phyloP scores from a whole-genome alignment of 1,140 invertebrate genomes.

The Tigriopus japonicus region DNA sequence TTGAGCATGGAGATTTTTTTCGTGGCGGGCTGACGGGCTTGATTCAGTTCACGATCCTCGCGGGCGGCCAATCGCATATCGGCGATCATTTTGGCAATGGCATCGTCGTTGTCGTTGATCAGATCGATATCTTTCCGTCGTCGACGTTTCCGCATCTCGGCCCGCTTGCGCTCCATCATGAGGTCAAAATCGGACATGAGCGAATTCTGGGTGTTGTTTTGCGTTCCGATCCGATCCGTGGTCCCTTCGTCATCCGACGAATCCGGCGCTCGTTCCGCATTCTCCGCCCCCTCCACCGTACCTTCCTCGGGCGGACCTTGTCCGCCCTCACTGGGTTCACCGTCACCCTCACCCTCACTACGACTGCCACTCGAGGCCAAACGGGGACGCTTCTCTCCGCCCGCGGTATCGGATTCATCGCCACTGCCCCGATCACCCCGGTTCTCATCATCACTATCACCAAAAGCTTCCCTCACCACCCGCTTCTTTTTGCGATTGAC shows the following conservation, averaged over 20 bases:
- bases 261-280: background rate
- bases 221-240: background rate
- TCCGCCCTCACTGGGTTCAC: background rate
- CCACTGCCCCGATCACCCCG: background rate
- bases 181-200: slow-evolving; percentile 57
- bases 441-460: background rate
- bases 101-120: slow-evolving; percentile 93
- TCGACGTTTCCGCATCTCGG: slow-evolving; percentile 50
- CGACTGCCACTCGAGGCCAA: background rate
- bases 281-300: too few relatives aligned
- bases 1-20: slow-evolving; percentile 78
- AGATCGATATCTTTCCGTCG: slow-evolving; percentile 71
- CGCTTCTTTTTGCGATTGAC: background rate
- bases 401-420: too few relatives aligned
- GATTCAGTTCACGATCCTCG: slow-evolving; percentile 44
- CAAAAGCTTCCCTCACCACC: background rate
- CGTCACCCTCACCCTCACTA: background rate
- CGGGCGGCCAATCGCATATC: slow-evolving; percentile 13
- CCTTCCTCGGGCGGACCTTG: background rate
- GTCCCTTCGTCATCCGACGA: background rate
- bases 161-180: slow-evolving; percentile 56
- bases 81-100: slow-evolving; percentile 65
- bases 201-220: background rate
- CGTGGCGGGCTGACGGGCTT: slow-evolving; percentile 58
- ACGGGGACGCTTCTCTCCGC: background rate